Percentiles rank a stretch among this genome's conserved stretches.
These are phyloP conservation scores for Vanacampus margaritifer DNA, from an alignment of 2,113 vertebrate species.

Conservation along the genomic window DNA sequence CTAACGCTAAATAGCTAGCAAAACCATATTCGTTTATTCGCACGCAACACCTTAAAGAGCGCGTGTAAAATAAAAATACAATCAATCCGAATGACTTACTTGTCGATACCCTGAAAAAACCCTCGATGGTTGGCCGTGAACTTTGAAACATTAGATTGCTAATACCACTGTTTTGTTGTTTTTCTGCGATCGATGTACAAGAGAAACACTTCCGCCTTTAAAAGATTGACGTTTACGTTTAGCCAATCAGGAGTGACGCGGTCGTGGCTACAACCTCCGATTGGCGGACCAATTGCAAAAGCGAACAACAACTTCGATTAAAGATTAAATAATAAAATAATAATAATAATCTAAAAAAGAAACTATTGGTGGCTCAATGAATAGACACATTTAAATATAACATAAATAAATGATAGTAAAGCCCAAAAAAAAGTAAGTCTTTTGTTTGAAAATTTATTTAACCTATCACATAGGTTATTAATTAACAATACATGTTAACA, in stretches of 20 bases:
- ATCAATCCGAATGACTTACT: not conserved
- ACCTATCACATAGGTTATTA: too few species aligned
- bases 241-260: not conserved
- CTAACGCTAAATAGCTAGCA: slow-evolving; percentile 18
- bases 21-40: not conserved
- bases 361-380: too few species aligned
- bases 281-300: not conserved
- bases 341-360: too few species aligned
- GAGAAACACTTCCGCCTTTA: not conserved
- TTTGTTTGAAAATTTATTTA: too few species aligned
- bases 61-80: not conserved
- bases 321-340: not conserved
- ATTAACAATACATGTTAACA: too few species aligned
- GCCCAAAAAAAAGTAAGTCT: too few species aligned
- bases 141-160: not conserved
- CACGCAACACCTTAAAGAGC: not conserved
- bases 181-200: not conserved
- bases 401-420: too few species aligned
- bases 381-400: too few species aligned
- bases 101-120: not conserved
- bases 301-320: not conserved
- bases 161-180: not conserved
- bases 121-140: not conserved
- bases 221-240: not conserved
- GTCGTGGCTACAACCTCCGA: not conserved